These are phyloP conservation scores for Butorides virescens DNA, from an alignment of 2,113 vertebrate species.

Conservation along the genomic window DNA sequence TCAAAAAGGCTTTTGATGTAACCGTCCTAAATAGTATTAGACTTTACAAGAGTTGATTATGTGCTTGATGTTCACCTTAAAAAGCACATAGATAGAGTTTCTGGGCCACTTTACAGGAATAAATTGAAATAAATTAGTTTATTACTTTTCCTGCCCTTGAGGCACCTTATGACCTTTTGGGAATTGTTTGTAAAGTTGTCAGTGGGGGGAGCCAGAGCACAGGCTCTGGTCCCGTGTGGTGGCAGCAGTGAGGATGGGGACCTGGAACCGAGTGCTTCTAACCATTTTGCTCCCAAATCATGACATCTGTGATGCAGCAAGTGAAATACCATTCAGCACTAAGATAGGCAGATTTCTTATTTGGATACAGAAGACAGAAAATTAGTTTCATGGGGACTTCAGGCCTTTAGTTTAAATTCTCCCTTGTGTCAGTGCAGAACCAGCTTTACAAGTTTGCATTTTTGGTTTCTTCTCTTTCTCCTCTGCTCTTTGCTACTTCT, in stretches of 20 bases:
- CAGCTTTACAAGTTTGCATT: neutral
- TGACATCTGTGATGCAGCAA: neutral
- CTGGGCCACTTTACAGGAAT: neutral
- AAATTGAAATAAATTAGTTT: neutral
- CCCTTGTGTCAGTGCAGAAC: neutral
- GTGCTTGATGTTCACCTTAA: neutral
- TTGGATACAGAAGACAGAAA: accelerated
- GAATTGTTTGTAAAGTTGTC: neutral
- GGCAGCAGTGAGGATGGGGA: neutral
- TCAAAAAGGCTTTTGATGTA: neutral
- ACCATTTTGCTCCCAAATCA: neutral
- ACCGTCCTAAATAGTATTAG: neutral
- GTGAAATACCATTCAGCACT: neutral
- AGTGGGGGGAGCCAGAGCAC: neutral
- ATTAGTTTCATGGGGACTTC: neutral
- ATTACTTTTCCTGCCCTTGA: neutral
- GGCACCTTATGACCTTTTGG: accelerated
- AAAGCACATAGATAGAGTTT: neutral
- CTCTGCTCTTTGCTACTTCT: neutral
- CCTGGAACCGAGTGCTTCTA: no score
- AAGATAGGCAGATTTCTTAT: no score
- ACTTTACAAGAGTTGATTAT: neutral
- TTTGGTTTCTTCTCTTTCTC: neutral
- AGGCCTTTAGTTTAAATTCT: neutral
- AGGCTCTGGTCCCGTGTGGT: neutral